Percentiles rank a stretch among this genome's conserved stretches.
These are phyloP conservation scores for Steromphala cineraria DNA, from an alignment of 2,888 invertebrate genomes.

Conservation along the genomic window DNA sequence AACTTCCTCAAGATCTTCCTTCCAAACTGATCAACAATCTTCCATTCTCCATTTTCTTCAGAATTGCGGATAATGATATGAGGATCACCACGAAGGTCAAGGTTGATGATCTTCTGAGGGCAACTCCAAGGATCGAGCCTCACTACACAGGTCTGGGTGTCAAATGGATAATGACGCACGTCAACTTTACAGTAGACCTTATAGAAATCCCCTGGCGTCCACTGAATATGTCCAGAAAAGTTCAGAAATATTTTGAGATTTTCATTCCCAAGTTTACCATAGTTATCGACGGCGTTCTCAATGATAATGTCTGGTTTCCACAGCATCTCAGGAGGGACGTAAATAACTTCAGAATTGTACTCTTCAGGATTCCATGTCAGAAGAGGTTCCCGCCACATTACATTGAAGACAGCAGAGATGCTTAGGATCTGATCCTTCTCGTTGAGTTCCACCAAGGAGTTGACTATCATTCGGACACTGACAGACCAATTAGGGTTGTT, in stretches of 20 bases:
- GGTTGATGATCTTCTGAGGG: neutral
- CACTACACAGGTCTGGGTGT: neutral
- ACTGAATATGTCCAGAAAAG: neutral
- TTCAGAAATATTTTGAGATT: neutral
- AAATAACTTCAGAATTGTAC: neutral
- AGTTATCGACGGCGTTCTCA: neutral
- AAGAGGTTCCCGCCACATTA: neutral
- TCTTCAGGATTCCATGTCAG: neutral
- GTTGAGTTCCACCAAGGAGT: slow-evolving; percentile 1
- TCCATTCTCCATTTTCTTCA: slow-evolving; percentile 8
- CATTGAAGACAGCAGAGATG: neutral
- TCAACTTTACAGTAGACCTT: slow-evolving; percentile 1
- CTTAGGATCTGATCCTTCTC: neutral
- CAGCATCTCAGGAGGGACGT: neutral
- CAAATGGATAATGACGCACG: neutral
- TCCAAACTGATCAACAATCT: neutral
- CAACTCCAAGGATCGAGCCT: neutral
- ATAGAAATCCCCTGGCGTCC: neutral
- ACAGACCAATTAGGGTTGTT: neutral
- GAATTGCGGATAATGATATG: too few species aligned
- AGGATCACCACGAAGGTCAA: neutral
- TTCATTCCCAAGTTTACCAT: neutral
- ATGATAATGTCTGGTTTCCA: neutral
- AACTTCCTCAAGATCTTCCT: neutral
- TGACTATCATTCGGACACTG: neutral